These are phyloP conservation scores for Celastrina argiolus DNA, from an alignment of 2,888 invertebrate genomes.

Conservation along the genomic window DNA sequence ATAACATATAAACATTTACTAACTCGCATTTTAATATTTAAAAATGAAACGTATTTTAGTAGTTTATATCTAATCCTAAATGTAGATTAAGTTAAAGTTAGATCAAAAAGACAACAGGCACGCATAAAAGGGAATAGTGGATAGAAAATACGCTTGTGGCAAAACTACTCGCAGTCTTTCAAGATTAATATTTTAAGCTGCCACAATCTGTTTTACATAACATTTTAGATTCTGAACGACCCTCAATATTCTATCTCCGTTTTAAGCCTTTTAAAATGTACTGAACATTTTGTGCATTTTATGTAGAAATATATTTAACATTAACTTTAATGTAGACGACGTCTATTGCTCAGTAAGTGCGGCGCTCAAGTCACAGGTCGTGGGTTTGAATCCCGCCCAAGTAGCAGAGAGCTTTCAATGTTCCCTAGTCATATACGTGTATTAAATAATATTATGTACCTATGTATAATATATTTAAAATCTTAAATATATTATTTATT, in stretches of 20 bases:
- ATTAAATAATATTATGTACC: too few species aligned
- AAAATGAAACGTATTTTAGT: not conserved
- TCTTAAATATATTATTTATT: too few species aligned
- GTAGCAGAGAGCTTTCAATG: too few species aligned
- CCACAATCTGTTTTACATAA: constrained; percentile 11
- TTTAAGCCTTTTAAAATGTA: not conserved
- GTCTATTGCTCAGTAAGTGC: too few species aligned
- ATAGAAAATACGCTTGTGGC: not conserved
- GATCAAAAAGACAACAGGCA: not conserved
- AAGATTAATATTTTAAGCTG: constrained; percentile 13
- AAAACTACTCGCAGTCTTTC: not conserved
- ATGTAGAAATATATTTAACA: not conserved
- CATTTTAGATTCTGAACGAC: constrained; percentile 7
- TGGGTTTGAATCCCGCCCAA: too few species aligned
- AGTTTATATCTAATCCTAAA: not conserved
- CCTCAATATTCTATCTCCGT: constrained; percentile 3
- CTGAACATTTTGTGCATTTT: not conserved
- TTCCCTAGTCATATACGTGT: too few species aligned
- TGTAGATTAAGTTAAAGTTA: not conserved
- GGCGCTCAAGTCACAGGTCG: too few species aligned
- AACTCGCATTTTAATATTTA: not conserved
- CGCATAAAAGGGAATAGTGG: not conserved
- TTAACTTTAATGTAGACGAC: not conserved
- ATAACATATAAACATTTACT: too few species aligned
- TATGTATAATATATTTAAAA: too few species aligned